A percentile compares a stretch with the other conserved stretches of the same genome.
phyloP scores from a whole-genome alignment of 1,140 invertebrate species.

The Drosophila punjabiensis region DNA sequence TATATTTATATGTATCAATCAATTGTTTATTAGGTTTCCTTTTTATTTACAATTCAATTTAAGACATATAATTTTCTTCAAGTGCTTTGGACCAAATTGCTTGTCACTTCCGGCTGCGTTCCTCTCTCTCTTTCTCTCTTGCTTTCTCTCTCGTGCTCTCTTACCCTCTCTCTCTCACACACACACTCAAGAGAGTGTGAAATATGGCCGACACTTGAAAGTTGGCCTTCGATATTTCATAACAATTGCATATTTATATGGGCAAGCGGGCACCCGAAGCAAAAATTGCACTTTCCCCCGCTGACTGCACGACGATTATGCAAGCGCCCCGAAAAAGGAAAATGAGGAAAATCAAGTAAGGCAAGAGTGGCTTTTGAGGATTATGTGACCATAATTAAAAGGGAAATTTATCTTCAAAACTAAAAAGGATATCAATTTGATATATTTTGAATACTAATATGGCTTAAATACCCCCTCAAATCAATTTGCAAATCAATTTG shows the following conservation, averaged over 20 bases:
- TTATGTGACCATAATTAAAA: neutral
- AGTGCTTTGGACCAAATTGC: constrained; percentile 51
- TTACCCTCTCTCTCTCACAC: neutral
- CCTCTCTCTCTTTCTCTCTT: neutral
- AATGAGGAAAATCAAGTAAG: neutral
- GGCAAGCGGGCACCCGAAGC: constrained; percentile 1
- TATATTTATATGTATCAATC: no score
- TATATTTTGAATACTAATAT: neutral
- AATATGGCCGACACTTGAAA: constrained; percentile 56
- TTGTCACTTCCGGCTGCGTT: constrained; percentile 13
- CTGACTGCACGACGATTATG: constrained; percentile 25
- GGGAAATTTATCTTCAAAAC: neutral
- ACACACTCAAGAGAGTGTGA: constrained; percentile 36
- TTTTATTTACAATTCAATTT: no score
- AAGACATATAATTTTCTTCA: neutral
- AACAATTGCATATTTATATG: constrained; percentile 59
- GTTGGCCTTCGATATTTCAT: constrained; percentile 75
- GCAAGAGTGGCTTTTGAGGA: neutral
- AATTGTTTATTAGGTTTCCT: no score
- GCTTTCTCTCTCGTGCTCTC: neutral
- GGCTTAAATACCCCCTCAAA: neutral
- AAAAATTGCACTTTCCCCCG: constrained; percentile 3
- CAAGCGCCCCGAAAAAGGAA: constrained; percentile 10
- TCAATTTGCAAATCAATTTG: neutral
- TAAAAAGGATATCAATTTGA: neutral